These are phyloP conservation scores for Brienomyrus brachyistius DNA, from an alignment of 2,113 vertebrate genomes.

Conservation along the genomic window DNA sequence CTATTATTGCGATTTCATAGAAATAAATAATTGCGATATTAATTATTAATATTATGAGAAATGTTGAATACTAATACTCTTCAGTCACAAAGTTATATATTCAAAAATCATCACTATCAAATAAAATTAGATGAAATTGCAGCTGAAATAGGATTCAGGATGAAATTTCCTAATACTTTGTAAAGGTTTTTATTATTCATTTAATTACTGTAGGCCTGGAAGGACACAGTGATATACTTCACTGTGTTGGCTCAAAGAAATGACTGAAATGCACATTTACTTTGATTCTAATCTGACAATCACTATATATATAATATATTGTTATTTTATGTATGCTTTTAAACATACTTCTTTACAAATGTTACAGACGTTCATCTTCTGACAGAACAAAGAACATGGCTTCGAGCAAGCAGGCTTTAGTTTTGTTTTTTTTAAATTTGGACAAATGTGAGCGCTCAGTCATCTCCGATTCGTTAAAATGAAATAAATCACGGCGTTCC, in stretches of 20 bases:
- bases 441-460: background rate
- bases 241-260: background rate
- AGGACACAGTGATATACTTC: background rate
- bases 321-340: background rate
- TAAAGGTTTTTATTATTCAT: background rate
- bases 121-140: background rate
- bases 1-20: background rate
- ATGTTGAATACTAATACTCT: background rate
- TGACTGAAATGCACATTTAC: background rate
- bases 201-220: background rate
- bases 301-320: background rate
- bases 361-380: background rate
- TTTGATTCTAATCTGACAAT: background rate
- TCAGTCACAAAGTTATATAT: background rate
- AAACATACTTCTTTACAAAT: background rate
- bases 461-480: background rate
- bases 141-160: background rate
- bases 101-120: background rate
- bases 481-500: background rate
- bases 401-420: background rate
- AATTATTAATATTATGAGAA: background rate
- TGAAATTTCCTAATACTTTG: background rate
- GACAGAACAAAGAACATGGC: background rate
- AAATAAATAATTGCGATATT: background rate
- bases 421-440: background rate